A percentile compares a stretch with the other conserved stretches of the same genome.
These are phyloP conservation scores for Lanius collurio DNA, from an alignment of 2,113 vertebrate genomes.

Conservation along the genomic window DNA sequence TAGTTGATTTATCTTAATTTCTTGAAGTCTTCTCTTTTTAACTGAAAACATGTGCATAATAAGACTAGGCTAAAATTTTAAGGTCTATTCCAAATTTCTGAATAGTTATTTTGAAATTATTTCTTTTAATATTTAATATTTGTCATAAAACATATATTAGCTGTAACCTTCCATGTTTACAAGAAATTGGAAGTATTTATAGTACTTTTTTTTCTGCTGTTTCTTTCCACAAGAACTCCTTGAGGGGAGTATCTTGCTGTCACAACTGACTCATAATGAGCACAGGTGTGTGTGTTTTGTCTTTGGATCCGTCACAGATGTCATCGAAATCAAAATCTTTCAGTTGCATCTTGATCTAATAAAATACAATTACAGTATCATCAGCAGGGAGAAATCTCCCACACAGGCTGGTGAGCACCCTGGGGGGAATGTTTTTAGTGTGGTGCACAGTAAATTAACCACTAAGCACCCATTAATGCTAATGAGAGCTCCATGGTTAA, in stretches of 20 bases:
- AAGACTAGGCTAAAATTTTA: background rate
- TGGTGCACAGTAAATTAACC: slow-evolving; percentile 51
- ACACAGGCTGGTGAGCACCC: slow-evolving; percentile 22
- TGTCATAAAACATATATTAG: background rate
- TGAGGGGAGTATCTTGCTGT: background rate
- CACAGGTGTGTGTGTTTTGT: background rate
- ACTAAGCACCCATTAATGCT: slow-evolving; percentile 58
- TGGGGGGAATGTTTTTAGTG: slow-evolving; percentile 22
- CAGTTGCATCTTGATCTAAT: slow-evolving; percentile 26
- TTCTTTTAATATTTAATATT: background rate
- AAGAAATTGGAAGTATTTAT: background rate
- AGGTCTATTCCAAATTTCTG: background rate
- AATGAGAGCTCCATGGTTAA: slow-evolving; percentile 62
- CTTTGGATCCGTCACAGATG: background rate
- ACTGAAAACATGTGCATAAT: background rate
- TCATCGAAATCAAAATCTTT: slow-evolving; percentile 13
- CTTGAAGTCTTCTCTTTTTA: background rate
- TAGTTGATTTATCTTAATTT: background rate
- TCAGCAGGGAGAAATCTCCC: slow-evolving; percentile 18
- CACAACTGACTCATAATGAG: background rate
- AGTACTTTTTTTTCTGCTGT: background rate
- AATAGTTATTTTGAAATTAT: background rate
- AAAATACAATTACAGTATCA: slow-evolving; percentile 22
- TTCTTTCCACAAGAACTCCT: background rate
- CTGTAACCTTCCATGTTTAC: fast-evolving